Evolutionary conservation across 1,140 invertebrate genomes (phyloP), one percentile per base, ranked within the genome.

Genomic region (Berghia stephanieae): DNA sequence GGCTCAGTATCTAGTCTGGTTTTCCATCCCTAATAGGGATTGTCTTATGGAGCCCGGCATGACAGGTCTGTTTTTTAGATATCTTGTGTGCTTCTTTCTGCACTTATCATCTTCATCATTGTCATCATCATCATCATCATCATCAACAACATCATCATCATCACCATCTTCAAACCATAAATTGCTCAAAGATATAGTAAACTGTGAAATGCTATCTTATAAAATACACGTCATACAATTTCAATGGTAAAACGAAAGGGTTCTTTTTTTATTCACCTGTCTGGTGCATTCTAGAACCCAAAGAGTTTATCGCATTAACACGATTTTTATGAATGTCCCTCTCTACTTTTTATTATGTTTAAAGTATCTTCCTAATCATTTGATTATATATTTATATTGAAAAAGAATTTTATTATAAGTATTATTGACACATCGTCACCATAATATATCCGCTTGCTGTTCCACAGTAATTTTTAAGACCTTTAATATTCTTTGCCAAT

Each of bases 1-100:
- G 46, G 79, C 85, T 2, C 70, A 83, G 24, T 84, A 83, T 34
- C 69, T 86, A 13, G 68, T 79, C 1, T 88, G 86, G 86, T 86
- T 84, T 71, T 77, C 85, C 75, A 81, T 88, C 24, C 85, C 86
- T 10, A 77, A 46, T 31, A 80, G 82, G n/a, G 36, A 46, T 4
- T 24, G 82, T 10, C 71, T 87, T 21, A 70, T 78, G n/a, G 75
- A 82, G 18, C 79, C 84, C 40, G 68, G 74, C 27, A 66, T 83
- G 27, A 75, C 80, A 60, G 83, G 84, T 84, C 24, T 66, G 18
- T 21, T 63, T 77, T 77, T 80, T 75, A n/a, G 49, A 31, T 57
- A 36, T 40, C 31, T 38, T 34, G 42, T 57, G 16, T 63, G 24
- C 38, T 10, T 40, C 27, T 75, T 21, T 16, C 27, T 63, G 8